Evolutionary conservation across 2,797 vertebrate genomes (phyloP).

Genomic region (Emys orbicularis): DNA sequence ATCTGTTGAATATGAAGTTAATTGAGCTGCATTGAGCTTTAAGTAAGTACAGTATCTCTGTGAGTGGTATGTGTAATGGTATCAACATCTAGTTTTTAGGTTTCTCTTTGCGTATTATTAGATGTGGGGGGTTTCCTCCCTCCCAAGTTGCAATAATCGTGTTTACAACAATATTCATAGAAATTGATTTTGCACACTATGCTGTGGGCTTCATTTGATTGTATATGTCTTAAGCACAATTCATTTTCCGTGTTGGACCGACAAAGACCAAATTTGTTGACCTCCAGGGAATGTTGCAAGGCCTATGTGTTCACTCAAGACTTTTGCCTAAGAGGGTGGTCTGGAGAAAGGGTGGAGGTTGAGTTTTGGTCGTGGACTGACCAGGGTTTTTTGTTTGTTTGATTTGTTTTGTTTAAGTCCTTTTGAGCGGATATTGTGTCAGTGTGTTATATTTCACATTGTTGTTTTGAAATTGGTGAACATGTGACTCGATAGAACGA

Average conservation of each 20-base stretch:
- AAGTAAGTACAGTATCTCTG: background rate
- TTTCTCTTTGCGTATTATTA: accelerated
- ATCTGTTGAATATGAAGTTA: background rate
- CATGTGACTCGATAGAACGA: too few relatives aligned
- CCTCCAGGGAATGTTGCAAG: background rate
- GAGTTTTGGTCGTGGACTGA: background rate
- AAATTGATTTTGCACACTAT: accelerated
- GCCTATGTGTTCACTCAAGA: background rate
- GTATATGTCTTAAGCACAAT: accelerated
- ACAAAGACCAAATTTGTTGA: background rate
- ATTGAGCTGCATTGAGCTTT: background rate
- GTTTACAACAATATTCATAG: background rate
- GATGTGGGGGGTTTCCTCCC: background rate
- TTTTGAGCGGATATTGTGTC: background rate
- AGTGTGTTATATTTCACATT: background rate
- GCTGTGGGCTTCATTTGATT: background rate
- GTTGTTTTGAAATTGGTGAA: background rate
- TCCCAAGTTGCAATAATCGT: background rate
- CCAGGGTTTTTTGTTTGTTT: background rate
- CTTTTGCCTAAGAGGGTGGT: background rate
- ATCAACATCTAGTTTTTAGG: background rate
- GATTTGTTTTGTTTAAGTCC: too few relatives aligned
- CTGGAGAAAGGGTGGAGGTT: background rate
- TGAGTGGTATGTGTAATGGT: background rate
- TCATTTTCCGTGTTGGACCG: background rate